phyloP scores from a whole-genome alignment of 1,140 invertebrate species.

The Pollicipes pollicipes region DNA sequence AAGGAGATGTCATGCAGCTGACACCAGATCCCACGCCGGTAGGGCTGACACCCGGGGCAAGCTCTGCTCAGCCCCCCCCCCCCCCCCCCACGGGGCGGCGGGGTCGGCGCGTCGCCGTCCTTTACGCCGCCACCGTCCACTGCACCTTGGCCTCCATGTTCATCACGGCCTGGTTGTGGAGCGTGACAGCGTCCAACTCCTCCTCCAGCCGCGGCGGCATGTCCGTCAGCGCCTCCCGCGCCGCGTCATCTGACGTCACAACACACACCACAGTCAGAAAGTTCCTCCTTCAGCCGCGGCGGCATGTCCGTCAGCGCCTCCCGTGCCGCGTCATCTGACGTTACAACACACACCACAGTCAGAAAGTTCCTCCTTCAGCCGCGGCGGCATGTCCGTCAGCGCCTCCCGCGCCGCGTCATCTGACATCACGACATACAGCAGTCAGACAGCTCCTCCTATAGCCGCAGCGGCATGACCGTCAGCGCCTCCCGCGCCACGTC shows the following conservation, averaged over 20 bases:
- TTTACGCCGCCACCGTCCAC: too few relatives aligned
- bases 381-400: constrained; percentile 31
- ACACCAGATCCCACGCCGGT: too few relatives aligned
- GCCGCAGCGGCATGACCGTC: constrained; percentile 37
- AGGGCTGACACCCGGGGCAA: too few relatives aligned
- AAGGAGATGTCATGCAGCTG: too few relatives aligned
- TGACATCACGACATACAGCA: constrained; percentile 19
- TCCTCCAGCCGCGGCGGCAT: constrained; percentile 94
- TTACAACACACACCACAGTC: constrained; percentile 14
- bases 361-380: constrained; percentile 93
- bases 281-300: constrained; percentile 87
- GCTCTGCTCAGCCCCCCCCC: too few relatives aligned
- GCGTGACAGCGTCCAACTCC: constrained; percentile 91
- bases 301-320: too few relatives aligned
- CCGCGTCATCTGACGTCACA: constrained; percentile 50
- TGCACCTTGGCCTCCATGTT: constrained; percentile 55
- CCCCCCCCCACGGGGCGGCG: too few relatives aligned
- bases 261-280: too few relatives aligned
- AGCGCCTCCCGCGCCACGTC: too few relatives aligned
- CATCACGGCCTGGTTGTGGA: constrained; percentile 94
- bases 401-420: too few relatives aligned
- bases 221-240: constrained; percentile 84
- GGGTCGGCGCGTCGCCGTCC: too few relatives aligned
- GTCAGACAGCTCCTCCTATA: constrained; percentile 97
- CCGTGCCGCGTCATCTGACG: constrained; percentile 13